Evolutionary conservation across 2,888 invertebrate genomes (phyloP).

Genomic region (Drosophila buzzatii): DNA sequence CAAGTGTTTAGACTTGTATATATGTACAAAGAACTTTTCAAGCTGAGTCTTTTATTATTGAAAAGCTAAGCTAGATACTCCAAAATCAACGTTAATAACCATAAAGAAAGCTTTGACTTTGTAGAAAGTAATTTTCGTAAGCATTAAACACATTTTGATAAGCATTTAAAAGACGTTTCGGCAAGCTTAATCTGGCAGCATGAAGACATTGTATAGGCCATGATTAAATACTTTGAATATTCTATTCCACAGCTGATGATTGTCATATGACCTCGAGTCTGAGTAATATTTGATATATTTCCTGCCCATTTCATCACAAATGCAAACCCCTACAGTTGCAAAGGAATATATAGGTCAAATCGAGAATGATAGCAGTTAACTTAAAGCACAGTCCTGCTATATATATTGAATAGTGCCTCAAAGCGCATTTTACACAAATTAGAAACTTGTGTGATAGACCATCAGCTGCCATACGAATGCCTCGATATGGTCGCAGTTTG

Average conservation of each 20-base stretch:
- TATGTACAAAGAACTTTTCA: not conserved
- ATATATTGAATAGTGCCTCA: constrained; percentile 6
- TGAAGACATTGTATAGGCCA: too few relatives aligned
- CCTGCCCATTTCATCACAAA: too few relatives aligned
- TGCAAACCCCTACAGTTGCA: too few relatives aligned
- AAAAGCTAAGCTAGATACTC: not conserved
- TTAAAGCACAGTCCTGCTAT: not conserved
- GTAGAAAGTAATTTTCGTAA: not conserved
- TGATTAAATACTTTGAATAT: too few relatives aligned
- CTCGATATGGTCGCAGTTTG: not conserved
- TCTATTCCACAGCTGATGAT: too few relatives aligned
- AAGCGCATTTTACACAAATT: constrained; percentile 12
- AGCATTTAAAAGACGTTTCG: not conserved
- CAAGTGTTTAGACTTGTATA: not conserved
- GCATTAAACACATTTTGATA: not conserved
- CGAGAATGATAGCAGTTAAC: not conserved
- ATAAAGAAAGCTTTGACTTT: not conserved
- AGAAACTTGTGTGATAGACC: not conserved
- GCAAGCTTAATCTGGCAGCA: too few relatives aligned
- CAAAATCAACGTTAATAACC: constrained; percentile 1
- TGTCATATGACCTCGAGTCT: too few relatives aligned
- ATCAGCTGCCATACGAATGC: not conserved
- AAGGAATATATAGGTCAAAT: not conserved
- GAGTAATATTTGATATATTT: too few relatives aligned
- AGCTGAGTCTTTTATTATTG: not conserved